These are phyloP conservation scores for Sardinella longiceps DNA, from an alignment of 2,797 vertebrate species.

Conservation along the genomic window DNA sequence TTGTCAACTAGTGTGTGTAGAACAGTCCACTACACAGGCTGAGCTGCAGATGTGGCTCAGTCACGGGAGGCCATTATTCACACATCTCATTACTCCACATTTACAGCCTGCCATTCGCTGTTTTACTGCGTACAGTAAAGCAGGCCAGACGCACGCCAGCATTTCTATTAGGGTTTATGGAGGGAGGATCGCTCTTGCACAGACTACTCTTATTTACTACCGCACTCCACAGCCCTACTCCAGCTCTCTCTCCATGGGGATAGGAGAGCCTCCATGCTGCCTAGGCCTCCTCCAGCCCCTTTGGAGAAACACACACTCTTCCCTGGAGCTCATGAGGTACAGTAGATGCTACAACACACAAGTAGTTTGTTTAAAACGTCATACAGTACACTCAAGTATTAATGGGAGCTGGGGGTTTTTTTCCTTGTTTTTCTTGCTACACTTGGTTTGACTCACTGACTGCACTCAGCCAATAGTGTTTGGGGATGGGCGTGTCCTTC, in stretches of 20 bases:
- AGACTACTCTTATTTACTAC: slow-evolving; percentile 50
- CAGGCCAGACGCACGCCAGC: slow-evolving; percentile 45
- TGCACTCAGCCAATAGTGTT: too few species aligned
- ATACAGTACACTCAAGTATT: too few species aligned
- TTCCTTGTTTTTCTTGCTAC: too few species aligned
- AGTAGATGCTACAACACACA: background rate
- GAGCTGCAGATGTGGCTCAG: slow-evolving; percentile 33
- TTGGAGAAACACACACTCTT: slow-evolving; percentile 15
- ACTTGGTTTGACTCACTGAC: too few species aligned
- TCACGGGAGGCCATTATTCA: slow-evolving; percentile 46
- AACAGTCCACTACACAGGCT: background rate
- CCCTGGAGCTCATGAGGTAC: background rate
- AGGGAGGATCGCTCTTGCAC: slow-evolving; percentile 45
- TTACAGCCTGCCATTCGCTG: slow-evolving; percentile 49
- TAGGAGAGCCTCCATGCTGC: background rate
- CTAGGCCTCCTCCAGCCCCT: background rate
- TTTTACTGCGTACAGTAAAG: slow-evolving; percentile 50
- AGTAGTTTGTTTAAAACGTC: too few species aligned
- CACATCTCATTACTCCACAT: slow-evolving; percentile 51
- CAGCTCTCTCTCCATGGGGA: background rate
- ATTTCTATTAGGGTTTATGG: slow-evolving; percentile 53
- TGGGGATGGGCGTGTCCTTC: too few species aligned
- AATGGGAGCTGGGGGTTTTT: too few species aligned
- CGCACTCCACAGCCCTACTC: slow-evolving; percentile 32
- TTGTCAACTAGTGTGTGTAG: background rate